Base-by-base conservation (phyloP, 2,113 vertebrate genomes). In the Carettochelys insculpta region DNA sequence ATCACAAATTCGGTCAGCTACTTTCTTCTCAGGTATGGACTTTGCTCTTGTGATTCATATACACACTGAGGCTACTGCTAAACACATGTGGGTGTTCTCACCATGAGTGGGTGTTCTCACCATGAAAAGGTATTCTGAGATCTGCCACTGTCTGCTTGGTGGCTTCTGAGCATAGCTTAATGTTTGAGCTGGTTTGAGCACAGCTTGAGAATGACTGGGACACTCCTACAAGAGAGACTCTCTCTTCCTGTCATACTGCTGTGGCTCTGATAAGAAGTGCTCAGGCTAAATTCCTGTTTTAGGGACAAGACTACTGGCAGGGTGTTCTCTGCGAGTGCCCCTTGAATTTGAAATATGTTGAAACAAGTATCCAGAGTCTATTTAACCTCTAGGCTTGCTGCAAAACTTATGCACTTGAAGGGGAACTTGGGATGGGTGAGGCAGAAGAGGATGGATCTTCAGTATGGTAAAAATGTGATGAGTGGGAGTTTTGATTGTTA, bases 341-440 rank as follows among this genome's bases (percentile, higher is more conserved):
- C 41, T 47, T 41, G 50, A 43, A 5, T 47, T 85, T 8, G 45
- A 5, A 47, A 4, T 22, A 61, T 10, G 17, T 7, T 20, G 5
- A n/a, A n/a, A n/a, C n/a, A 45, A 61, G 51, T 14, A 80, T 0
- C 51, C 4, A 5, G 25, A 89, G 85, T 1, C 24, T 43, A 12
- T 17, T 80, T 25, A 89, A 34, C 16, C 20, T 31, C 29, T 45
- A 29, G 29, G 19, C 6, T 10, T 27, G 20, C 19, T 22, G 47
- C 38, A 71, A 61, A 53, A 2, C 4, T 2, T 8, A 13, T 4
- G 6, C 43, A 5, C 6, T 1, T 5, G 6, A n/a, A 3, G 76
- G 53, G 20, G 34, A 61, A 31, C 51, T 45, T 77, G 12, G 45
- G 2, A 83, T 11, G 71, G 51, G 8, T 75, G 1, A 2, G 68